These are phyloP conservation scores for Pseudorhiza aurosa DNA, from an alignment of 30 jellyfish, hydroid and myxozoan species.

Conservation along the genomic window DNA sequence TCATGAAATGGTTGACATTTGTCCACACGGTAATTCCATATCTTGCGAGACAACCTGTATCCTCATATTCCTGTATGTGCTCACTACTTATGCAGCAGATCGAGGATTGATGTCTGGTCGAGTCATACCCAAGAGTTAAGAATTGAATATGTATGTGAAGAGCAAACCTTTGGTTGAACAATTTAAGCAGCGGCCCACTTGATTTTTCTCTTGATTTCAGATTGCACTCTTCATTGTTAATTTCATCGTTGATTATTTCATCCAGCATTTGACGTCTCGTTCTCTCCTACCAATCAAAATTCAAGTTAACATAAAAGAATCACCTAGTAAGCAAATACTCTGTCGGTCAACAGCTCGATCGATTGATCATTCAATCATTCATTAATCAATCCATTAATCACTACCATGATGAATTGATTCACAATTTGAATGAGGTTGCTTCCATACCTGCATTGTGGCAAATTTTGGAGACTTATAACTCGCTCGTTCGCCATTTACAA, in stretches of 20 bases:
- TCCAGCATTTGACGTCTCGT: constrained; percentile 94
- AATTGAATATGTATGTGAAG: no score
- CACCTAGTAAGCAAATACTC: no score
- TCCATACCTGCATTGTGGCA: constrained; percentile 92
- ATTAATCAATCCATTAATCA: no score
- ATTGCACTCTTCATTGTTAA: constrained; percentile 23
- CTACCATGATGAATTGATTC: no score
- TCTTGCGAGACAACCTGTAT: background rate
- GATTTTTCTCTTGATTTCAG: constrained; percentile 59
- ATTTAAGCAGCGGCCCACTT: constrained; percentile 77
- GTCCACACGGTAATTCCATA: background rate
- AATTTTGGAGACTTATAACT: constrained; percentile 97
- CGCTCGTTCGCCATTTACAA: constrained; percentile 97
- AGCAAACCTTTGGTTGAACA: constrained; percentile 72
- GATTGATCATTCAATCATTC: no score
- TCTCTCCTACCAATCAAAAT: constrained; percentile 94
- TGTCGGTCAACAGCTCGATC: no score
- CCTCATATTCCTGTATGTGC: background rate
- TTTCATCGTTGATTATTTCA: constrained; percentile 83
- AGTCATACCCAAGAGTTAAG: no score
- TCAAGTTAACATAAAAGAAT: no score
- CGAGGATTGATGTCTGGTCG: no score
- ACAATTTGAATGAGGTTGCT: background rate
- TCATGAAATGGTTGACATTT: no score
- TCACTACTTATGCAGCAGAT: no score